Evolutionary conservation across 2,888 invertebrate genomes (phyloP).

Genomic region (Anagyrus pseudococci): DNA sequence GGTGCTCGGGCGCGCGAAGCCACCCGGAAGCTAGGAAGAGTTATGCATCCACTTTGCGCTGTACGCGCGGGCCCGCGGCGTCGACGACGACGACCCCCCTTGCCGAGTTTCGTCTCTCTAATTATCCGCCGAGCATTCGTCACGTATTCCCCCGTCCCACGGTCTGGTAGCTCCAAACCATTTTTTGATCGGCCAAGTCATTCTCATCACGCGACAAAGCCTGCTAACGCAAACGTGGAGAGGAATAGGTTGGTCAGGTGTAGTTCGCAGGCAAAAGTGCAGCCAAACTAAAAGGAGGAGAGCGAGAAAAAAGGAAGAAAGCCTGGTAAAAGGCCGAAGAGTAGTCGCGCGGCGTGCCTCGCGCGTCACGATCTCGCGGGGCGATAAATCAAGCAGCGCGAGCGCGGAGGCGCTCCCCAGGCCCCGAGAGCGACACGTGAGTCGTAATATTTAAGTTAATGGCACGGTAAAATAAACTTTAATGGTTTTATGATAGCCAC

Average conservation of each 20-base stretch:
- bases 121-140: constrained; percentile 32
- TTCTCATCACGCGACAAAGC: too few species aligned
- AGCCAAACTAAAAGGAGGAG: neutral
- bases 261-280: too few species aligned
- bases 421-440: constrained; percentile 54
- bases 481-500: constrained; percentile 53
- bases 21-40: constrained; percentile 23
- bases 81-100: too few species aligned
- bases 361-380: constrained; percentile 50
- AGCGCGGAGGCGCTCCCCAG: constrained; percentile 41
- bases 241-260: too few species aligned
- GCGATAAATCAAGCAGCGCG: constrained; percentile 57
- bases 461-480: constrained; percentile 60
- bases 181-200: too few species aligned
- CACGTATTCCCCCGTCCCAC: constrained; percentile 30
- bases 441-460: constrained; percentile 62
- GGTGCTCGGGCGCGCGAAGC: too few species aligned
- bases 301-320: constrained; percentile 35
- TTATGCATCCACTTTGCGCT: constrained; percentile 22
- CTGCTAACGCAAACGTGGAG: too few species aligned
- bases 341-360: neutral
- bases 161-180: too few species aligned
- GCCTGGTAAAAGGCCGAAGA: too few species aligned
- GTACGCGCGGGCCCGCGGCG: too few species aligned
- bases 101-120: too few species aligned